Evolutionary conservation across 1,140 invertebrate genomes (phyloP), one percentile per base, ranked within the genome.

Genomic region (Heliconius nattereri): DNA sequence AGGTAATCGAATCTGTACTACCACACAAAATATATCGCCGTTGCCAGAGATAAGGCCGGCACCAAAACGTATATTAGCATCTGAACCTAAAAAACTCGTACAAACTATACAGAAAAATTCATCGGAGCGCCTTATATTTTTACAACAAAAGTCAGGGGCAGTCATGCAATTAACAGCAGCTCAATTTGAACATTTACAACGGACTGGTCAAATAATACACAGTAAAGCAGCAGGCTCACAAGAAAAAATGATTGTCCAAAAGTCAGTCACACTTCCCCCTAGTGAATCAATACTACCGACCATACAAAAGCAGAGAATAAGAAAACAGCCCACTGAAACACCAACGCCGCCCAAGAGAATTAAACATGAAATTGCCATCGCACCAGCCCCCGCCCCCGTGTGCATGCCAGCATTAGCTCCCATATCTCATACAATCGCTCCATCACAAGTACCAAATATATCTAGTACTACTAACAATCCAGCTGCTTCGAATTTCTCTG

Each of bases 11-110:
- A 85, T 91, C 2, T 76, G 89, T 7, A 88, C 88, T 8, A 86
- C 92, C n/a, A 81, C 92, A 0, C 95, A 95, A 71, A 95, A 94
- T 82, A 95, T 96, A 75, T 88, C 90, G 26, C 89, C 92, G 2
- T 86, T 92, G 85, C 90, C 90, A 7, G 89, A 93, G 83, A 92
- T 94, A 81, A 84, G 90, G 57, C 87, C 89, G 13, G 90, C 88
- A 35, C 89, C 87, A 3, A 93, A 92, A 81, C 82, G 90, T 74
- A 87, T 90, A 37, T 70, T 93, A 49, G 81, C 89, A 13, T 73
- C 86, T 16, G 91, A 93, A 78, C 90, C 91, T 11, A 91, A 89
- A 78, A 93, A 92, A 78, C 81, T 93, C 20, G 84, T 92, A 29
- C 91, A 92, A 79, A 86, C 88, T 8, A 84, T 92, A 40, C 92